These are phyloP conservation scores for Hirtodrosophila duncani DNA, from an alignment of 2,888 invertebrate species.

Conservation along the genomic window DNA sequence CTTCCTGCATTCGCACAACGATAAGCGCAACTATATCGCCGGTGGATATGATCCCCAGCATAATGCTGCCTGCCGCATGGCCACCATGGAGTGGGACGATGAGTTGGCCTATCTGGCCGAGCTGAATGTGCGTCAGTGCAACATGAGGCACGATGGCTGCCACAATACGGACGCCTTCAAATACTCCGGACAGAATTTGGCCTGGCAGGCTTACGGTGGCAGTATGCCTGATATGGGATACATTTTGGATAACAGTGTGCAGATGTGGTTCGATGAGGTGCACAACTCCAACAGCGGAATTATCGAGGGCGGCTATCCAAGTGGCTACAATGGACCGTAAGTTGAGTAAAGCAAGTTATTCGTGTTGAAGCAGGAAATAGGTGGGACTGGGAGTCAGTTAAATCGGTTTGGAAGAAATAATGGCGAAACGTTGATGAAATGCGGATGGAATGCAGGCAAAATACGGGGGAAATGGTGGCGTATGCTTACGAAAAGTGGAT, in stretches of 20 bases:
- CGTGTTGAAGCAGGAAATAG: too few species aligned
- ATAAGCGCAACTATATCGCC: constrained; percentile 38
- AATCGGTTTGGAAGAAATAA: too few species aligned
- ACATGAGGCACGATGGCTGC: constrained; percentile 42
- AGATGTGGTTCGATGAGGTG: constrained; percentile 44
- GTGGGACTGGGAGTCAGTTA: too few species aligned
- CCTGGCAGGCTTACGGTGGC: constrained; percentile 23
- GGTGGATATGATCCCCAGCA: constrained; percentile 29
- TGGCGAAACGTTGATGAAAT: too few species aligned
- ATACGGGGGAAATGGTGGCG: too few species aligned
- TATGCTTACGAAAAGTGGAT: too few species aligned
- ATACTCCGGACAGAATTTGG: constrained; percentile 43
- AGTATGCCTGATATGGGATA: constrained; percentile 13
- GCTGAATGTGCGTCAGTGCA: constrained; percentile 35
- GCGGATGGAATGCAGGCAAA: too few species aligned
- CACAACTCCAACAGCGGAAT: constrained; percentile 21
- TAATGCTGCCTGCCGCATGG: constrained; percentile 42
- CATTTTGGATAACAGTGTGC: constrained; percentile 20
- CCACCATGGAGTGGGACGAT: constrained; percentile 42
- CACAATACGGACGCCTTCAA: constrained; percentile 42
- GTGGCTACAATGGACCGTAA: constrained; percentile 40
- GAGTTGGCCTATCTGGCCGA: constrained; percentile 41
- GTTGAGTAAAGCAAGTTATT: neutral
- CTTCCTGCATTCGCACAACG: constrained; percentile 30
- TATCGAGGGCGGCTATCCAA: constrained; percentile 35